Base-by-base conservation (phyloP, 2,888 invertebrate species). In the Cheilosia soror region DNA sequence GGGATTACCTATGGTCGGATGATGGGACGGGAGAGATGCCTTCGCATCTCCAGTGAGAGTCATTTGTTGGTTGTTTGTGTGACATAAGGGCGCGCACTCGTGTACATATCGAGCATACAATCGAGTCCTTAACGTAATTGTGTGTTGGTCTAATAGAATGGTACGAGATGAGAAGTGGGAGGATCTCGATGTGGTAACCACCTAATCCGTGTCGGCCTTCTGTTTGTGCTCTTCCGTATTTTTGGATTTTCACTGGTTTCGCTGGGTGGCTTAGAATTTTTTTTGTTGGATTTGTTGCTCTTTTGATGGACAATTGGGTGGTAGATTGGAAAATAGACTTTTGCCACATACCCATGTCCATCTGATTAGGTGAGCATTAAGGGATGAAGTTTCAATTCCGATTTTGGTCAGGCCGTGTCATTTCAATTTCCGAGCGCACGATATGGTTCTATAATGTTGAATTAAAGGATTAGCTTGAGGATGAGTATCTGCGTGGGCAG, bases 41-140 rank as follows among this genome's bases (percentile, higher is more conserved):
- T 47, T 42, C 29, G 42, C 71, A 69, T 68, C 65, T 84, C 65
- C 71, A 80, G 49, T 47, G 80, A 58, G 75, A 84, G 79, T 79
- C 84, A 84, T 84, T 84, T 79, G 84, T 69, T 80, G 75, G 84
- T 80, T 84, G 84, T 76, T 84, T 84, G 84, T 84, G 71, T 75
- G 80, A 80, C 80, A 84, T 76, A 25, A 80, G 84, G 84, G 82
- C 82, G 84, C 80, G 80, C 84, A 80, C 79, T 80, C 80, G 63
- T 76, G 58, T 68, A 58, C 65, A 69, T 81, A 76, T 84, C 75
- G 71, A 84, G 73, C 51, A 76, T 66, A 84, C 84, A 84, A 80
- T 84, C 80, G 84, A 75, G 80, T 80, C 80, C 84, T 84, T 84
- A 76, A 84, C 76, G 84, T 80, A 84, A 84, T 84, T 84, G 84